Evolutionary conservation across 2,113 vertebrate species (phyloP).

Genomic region (Trachemys scripta): DNA sequence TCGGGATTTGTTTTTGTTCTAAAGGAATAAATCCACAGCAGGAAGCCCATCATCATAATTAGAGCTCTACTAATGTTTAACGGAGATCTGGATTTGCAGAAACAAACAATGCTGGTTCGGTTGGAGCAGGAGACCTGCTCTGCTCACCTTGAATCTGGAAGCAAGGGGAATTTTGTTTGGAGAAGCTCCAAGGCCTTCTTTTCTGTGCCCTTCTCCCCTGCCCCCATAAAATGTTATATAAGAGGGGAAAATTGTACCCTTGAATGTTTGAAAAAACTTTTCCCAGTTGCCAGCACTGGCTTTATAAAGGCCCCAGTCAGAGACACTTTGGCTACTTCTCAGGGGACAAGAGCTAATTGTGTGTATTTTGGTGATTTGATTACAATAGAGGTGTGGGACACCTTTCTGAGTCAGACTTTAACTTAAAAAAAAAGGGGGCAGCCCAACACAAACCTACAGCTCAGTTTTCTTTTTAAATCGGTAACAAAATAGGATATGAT

Average conservation of each 20-base stretch:
- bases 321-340: constrained; percentile 55
- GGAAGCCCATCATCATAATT: neutral
- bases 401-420: constrained; percentile 57
- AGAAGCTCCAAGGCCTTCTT: neutral
- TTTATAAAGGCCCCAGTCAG: neutral
- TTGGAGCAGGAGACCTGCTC: neutral
- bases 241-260: neutral
- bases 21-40: neutral
- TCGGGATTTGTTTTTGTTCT: neutral
- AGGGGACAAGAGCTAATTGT: constrained; percentile 37
- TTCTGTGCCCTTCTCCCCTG: neutral
- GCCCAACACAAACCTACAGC: neutral
- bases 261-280: neutral
- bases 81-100: rapidly evolving
- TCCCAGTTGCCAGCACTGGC: neutral
- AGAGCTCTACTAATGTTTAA: no score
- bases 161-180: neutral
- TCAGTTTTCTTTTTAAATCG: neutral
- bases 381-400: constrained; percentile 69
- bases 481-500: neutral
- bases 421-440: neutral
- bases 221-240: neutral
- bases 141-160: neutral
- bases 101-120: neutral
- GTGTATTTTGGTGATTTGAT: constrained; percentile 72